Base-by-base conservation (phyloP, 1,140 invertebrate genomes). In the Drosophila lowei region DNA sequence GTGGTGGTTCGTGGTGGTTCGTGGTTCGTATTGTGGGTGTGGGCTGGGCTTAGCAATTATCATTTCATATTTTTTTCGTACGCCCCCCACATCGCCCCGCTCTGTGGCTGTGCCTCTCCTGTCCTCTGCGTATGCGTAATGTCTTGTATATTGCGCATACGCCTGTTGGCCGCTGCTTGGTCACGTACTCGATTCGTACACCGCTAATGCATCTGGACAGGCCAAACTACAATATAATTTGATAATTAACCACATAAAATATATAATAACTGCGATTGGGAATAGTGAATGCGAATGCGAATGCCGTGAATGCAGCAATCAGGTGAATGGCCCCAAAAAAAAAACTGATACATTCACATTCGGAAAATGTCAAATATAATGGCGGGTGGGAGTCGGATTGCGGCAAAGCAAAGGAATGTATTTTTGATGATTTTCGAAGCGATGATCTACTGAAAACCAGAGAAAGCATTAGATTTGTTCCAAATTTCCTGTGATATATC, bases 161-260 rank as follows among this genome's bases (percentile, higher is more conserved):
- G 79, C 75, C 79, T 38, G 34, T 38, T 38, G 34, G 34, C 34
- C 34, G 34, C 34, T 38, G 59, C 74, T 41, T 76, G 72, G 72
- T 67, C 54, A 68, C 63, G 70, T 76, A 60, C 63, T 2, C 44
- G 44, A 18, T 21, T 55, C 57, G 34, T 47, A 66, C 66, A 48
- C 34, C 59, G 46, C 67, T 81, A 83, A 83, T 83, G 79, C 70
- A 49, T 54, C 64, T 58, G 52, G 79, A 83, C 79, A 78, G 68
- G 68, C 59, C 52, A 72, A 52, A 72, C 58, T 60, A 64, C 78
- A 73, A 58, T 74, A 70, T 70, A 81, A 83, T 78, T 83, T 66
- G 79, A 77, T 81, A 81, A 81, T 81, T 83, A 81, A 77, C 74
- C 74, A 62, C 74, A 73, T 56, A 74, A 70, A 68, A 72, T 72